Conservation (phyloP, 2,113 vertebrate genomes). For the Ariopsis seemanni region DNA sequence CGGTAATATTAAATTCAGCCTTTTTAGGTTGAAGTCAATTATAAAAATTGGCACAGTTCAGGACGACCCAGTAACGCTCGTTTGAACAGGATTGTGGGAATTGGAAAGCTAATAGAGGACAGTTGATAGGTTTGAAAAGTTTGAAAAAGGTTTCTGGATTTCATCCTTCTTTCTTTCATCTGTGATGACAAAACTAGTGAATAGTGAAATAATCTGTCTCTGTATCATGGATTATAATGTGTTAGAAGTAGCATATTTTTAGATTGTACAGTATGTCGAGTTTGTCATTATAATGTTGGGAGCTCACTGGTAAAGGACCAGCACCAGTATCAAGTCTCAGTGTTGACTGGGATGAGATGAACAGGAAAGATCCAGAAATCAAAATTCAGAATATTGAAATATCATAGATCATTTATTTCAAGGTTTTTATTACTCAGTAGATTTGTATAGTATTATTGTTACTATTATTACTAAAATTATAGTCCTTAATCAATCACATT, state of each 20-base stretch:
- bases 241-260: neutral
- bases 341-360: neutral
- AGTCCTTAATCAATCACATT: neutral
- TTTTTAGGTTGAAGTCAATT: conserved; percentile 50
- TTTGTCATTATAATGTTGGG: neutral
- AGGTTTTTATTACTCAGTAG: neutral
- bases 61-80: conserved; percentile 19
- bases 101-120: neutral
- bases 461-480: neutral
- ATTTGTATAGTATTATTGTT: neutral
- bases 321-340: neutral
- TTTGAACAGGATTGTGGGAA: conserved; percentile 28
- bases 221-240: neutral
- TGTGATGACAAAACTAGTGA: neutral
- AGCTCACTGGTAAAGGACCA: neutral
- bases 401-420: neutral
- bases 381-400: neutral
- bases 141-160: neutral
- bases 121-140: conserved; percentile 1
- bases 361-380: neutral
- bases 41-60: conserved; percentile 46
- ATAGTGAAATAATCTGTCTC: neutral
- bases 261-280: too few relatives aligned
- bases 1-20: conserved; percentile 47
- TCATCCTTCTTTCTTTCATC: neutral